Evolutionary conservation across 2,888 invertebrate species (phyloP).

Genomic region (Cataglyphis rosenhaueri): DNA sequence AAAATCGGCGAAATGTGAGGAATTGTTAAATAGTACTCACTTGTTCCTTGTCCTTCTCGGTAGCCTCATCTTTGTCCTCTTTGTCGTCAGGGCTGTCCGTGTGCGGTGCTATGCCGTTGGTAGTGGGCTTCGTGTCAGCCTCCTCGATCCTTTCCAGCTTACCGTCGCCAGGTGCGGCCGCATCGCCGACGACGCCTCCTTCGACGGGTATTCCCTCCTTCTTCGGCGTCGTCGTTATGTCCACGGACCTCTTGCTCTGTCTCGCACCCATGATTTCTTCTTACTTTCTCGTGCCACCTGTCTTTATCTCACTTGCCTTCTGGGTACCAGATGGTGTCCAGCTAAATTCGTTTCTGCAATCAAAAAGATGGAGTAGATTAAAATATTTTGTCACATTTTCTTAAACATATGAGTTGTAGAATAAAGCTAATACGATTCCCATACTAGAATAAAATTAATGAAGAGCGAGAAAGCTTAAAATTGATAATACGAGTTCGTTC

Average conservation of each 20-base stretch:
- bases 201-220: conserved; percentile 86
- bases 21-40: conserved; percentile 77
- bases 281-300: conserved; percentile 55
- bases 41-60: conserved; percentile 90
- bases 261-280: conserved; percentile 90
- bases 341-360: conserved; percentile 68
- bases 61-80: conserved; percentile 89
- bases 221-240: conserved; percentile 91
- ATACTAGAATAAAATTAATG: neutral
- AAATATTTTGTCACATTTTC: neutral
- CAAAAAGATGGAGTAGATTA: conserved; percentile 40
- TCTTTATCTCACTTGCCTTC: conserved; percentile 60
- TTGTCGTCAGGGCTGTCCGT: conserved; percentile 88
- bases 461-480: conserved; percentile 1
- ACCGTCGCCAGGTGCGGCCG: conserved; percentile 84
- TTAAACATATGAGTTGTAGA: neutral
- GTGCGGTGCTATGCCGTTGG: conserved; percentile 90
- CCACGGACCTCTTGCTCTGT: conserved; percentile 95
- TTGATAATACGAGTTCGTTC: neutral
- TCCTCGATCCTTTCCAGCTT: conserved; percentile 93
- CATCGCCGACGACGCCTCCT: conserved; percentile 87
- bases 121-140: conserved; percentile 90
- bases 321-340: conserved; percentile 58
- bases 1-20: neutral
- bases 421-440: neutral